These are phyloP conservation scores for Bufo bufo DNA, from an alignment of 2,113 vertebrate genomes.

Conservation along the genomic window DNA sequence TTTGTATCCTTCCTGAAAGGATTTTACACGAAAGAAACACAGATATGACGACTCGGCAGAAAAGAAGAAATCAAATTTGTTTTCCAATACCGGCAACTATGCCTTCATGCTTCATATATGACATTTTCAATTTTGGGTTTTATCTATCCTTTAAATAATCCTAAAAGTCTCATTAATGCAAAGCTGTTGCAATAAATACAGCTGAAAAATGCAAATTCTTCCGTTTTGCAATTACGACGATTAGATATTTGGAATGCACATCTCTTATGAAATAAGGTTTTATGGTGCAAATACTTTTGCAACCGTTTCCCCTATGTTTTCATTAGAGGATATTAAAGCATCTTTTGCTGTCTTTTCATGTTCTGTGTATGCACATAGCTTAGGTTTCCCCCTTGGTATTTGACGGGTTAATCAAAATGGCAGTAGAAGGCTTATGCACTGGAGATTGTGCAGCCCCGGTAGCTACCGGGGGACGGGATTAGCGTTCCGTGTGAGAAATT, in stretches of 20 bases:
- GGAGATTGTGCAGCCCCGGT: constrained; percentile 14
- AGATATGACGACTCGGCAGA: not conserved
- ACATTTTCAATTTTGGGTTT: constrained; percentile 36
- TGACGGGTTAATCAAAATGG: constrained; percentile 28
- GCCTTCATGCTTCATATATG: constrained; percentile 42
- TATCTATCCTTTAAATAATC: constrained; percentile 45
- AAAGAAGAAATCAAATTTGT: not conserved
- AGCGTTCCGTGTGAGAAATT: constrained; percentile 31
- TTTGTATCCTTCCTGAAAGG: not conserved
- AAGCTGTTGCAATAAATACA: constrained; percentile 38
- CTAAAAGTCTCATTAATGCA: constrained; percentile 47
- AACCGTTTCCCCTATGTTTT: not conserved
- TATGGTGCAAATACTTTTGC: not conserved
- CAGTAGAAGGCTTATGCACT: constrained; percentile 4
- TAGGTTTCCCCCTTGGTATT: not conserved
- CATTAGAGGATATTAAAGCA: not conserved
- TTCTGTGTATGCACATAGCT: not conserved
- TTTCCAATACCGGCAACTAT: not conserved
- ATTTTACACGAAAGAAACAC: not conserved
- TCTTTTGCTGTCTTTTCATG: not conserved
- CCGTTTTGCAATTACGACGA: constrained; percentile 7
- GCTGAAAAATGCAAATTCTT: constrained; percentile 27
- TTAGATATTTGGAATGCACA: not conserved
- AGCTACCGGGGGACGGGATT: constrained; percentile 21
- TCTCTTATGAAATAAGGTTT: constrained; percentile 5